Percentiles rank a stretch among this genome's conserved stretches.
Evolutionary conservation across 2,797 vertebrate genomes (phyloP).

Genomic region (Triplophysa bombifrons): DNA sequence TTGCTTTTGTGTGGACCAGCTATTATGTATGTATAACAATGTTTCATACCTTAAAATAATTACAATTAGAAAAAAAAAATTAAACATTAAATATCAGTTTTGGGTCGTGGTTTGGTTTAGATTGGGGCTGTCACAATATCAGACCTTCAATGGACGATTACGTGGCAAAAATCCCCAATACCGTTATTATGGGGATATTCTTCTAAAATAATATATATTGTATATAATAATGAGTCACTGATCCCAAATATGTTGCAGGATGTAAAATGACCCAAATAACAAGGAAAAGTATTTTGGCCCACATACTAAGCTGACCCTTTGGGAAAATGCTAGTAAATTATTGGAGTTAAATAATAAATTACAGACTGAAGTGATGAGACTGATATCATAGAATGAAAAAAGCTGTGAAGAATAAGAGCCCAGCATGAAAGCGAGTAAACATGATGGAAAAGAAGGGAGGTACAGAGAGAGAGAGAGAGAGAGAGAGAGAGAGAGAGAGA

Average conservation of each 20-base stretch:
- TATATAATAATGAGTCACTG: no score
- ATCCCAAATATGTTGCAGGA: slow-evolving; percentile 54
- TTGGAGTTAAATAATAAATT: slow-evolving; percentile 70
- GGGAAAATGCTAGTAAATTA: slow-evolving; percentile 72
- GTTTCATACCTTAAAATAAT: slow-evolving; percentile 10
- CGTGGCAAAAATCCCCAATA: no score
- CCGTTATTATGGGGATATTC: no score
- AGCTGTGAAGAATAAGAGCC: slow-evolving; percentile 37
- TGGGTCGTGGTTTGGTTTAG: no score
- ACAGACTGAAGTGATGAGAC: slow-evolving; percentile 71
- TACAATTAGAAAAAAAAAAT: no score
- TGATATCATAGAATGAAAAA: slow-evolving; percentile 57
- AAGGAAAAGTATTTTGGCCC: slow-evolving; percentile 65
- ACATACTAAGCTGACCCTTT: slow-evolving; percentile 59
- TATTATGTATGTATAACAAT: slow-evolving; percentile 38
- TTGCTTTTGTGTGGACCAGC: slow-evolving; percentile 34
- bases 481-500: no score
- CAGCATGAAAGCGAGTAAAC: slow-evolving; percentile 9
- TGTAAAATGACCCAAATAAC: slow-evolving; percentile 63
- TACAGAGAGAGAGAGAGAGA: no score
- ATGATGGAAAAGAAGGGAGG: slow-evolving; percentile 9
- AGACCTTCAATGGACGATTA: no score
- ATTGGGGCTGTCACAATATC: no score
- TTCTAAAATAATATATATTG: no score
- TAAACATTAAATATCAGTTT: slow-evolving; percentile 11